Percentiles rank a stretch among this genome's conserved stretches.
phyloP scores from a whole-genome alignment of 2,113 vertebrate species.

The Bubalus kerabau region DNA sequence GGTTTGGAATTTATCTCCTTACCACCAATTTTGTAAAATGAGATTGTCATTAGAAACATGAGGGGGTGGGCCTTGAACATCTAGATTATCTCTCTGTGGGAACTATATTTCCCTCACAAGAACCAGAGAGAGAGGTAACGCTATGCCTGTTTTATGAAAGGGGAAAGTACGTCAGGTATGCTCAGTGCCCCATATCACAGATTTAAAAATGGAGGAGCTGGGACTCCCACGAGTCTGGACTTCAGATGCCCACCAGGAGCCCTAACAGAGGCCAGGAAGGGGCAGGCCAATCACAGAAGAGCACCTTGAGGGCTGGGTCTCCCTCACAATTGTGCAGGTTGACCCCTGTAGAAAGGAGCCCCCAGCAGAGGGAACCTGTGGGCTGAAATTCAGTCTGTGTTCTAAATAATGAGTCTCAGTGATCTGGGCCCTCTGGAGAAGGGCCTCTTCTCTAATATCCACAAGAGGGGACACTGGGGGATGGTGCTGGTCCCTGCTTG shows the following conservation, averaged over 20 bases:
- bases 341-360: not conserved
- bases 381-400: not conserved
- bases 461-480: not conserved
- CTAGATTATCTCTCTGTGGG: not conserved
- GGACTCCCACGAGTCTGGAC: not conserved
- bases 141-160: not conserved
- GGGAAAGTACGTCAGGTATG: not conserved
- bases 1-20: not conserved
- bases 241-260: not conserved
- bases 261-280: not conserved
- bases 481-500: not conserved
- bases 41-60: not conserved
- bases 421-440: not conserved
- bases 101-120: not conserved
- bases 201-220: not conserved
- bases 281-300: not conserved
- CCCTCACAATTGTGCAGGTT: not conserved
- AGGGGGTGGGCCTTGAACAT: not conserved
- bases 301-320: not conserved
- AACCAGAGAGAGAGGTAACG: not conserved
- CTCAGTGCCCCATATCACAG: not conserved
- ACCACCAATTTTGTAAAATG: not conserved
- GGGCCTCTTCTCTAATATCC: not conserved
- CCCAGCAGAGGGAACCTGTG: not conserved
- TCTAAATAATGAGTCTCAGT: not conserved